Base-by-base conservation (phyloP, 30 jellyfish, hydroid and myxozoan genomes). In the Aurelia aurita region DNA sequence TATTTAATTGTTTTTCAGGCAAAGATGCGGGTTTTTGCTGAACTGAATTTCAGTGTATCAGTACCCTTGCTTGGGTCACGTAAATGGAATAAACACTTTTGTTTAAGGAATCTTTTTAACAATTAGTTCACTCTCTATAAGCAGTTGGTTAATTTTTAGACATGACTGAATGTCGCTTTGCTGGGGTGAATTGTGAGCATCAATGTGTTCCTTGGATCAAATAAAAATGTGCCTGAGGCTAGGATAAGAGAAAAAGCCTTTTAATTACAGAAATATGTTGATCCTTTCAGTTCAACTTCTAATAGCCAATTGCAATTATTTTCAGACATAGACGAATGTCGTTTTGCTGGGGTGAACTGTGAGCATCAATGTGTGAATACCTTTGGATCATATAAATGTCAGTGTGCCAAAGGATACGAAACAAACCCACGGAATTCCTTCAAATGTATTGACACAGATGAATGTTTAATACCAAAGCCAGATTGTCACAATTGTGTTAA, bases 401-500 rank as follows among this genome's bases (percentile, higher is more conserved):
- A 62, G 6, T 87, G 96, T 77, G 27, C 28, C 5, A 34, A 60
- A 23, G 96, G 96, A 11, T 87, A 35, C 70, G 59, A 71, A 68
- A 26, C 61, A 26, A 54, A 82, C 32, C 70, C 79, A 29, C 25
- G 21, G 7, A n/a, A 21, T 16, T 78, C 80, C 27, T 34, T 29
- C 58, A 72, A 66, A 34, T 91, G 98, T 63, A 29, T 59, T 3
- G 98, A 91, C 61, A 65, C 81, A 14, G 83, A 91, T 70, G 98
- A 91, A 74, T 91, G 98, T 35, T 29, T 79, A 72, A 87, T 27
- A 14, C 88, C 90, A 3, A 67, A 55, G 29, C 97, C 88, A 21
- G 96, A 86, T 34, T 91, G 98, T 58, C 88, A 59, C 57, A 60
- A 79, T 18, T 91, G 98, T 64, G 65, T 79, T 2, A 91, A 91